A percentile compares a stretch with the other conserved stretches of the same genome.
These are phyloP conservation scores for Eledona agricola DNA, from an alignment of 2,888 invertebrate genomes.

Conservation along the genomic window DNA sequence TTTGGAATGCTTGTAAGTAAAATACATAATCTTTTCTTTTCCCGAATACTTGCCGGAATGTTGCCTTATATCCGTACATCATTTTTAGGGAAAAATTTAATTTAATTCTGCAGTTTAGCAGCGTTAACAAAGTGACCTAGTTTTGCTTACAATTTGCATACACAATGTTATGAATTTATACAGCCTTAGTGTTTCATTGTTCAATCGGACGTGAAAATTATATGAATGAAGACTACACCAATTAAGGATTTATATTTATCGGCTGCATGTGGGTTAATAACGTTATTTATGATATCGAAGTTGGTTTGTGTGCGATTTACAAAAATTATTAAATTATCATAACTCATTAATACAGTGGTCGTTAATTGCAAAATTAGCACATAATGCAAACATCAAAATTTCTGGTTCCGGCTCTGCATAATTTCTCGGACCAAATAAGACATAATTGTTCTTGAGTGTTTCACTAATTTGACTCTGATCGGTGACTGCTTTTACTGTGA, in stretches of 20 bases:
- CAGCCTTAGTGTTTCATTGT: conserved; percentile 10
- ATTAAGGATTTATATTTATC: not conserved
- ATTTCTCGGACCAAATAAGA: conserved; percentile 43
- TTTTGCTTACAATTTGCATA: conserved; percentile 1
- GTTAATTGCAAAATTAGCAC: too few relatives aligned
- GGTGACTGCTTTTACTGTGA: conserved; percentile 43
- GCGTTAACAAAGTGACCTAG: not conserved
- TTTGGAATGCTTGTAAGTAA: too few relatives aligned
- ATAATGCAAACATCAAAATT: too few relatives aligned
- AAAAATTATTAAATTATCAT: too few relatives aligned
- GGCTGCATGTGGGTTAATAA: too few relatives aligned
- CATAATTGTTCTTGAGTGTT: too few relatives aligned
- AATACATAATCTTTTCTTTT: too few relatives aligned
- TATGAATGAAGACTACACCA: not conserved
- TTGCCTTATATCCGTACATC: too few relatives aligned
- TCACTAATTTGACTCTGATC: conserved; percentile 43
- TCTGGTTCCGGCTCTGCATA: conserved; percentile 40
- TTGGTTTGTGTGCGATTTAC: too few relatives aligned
- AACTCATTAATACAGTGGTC: too few relatives aligned
- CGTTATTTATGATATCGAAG: too few relatives aligned
- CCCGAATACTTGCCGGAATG: too few relatives aligned
- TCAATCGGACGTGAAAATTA: not conserved
- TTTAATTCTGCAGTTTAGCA: not conserved
- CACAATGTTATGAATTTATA: conserved; percentile 8
- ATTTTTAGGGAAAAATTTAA: not conserved